Conservation (phyloP, 53 echinoderm and acorn worm species). For the Actinopyga echinites region DNA sequence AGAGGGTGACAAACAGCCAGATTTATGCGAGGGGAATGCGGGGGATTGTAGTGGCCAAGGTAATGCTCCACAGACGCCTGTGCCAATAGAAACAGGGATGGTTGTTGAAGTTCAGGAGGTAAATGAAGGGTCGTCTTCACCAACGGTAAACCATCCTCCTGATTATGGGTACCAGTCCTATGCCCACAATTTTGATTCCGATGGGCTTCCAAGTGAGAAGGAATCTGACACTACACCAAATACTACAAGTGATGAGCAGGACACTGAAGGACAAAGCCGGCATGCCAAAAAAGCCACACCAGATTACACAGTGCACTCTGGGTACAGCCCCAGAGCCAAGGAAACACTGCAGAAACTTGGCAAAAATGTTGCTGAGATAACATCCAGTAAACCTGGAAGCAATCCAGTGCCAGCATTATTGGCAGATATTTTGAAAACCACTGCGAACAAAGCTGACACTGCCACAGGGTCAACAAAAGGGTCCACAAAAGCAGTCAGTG, state of each 20-base stretch:
- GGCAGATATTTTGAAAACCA: slow-evolving; percentile 21
- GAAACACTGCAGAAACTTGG: slow-evolving; percentile 68
- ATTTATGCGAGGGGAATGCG: not conserved
- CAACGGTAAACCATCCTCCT: slow-evolving; percentile 49
- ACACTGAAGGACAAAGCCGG: slow-evolving; percentile 54
- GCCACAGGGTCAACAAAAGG: not conserved
- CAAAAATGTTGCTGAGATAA: slow-evolving; percentile 11
- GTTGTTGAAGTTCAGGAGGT: slow-evolving; percentile 91
- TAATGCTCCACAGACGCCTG: slow-evolving; percentile 42
- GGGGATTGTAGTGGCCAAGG: not conserved
- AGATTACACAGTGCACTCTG: slow-evolving; percentile 95
- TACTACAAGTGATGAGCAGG: slow-evolving; percentile 86
- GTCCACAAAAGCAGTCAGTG: not conserved
- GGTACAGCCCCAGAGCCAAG: slow-evolving; percentile 94
- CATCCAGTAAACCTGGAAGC: not conserved
- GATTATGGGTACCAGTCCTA: slow-evolving; percentile 93
- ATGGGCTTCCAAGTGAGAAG: slow-evolving; percentile 88
- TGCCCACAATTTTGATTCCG: slow-evolving; percentile 97
- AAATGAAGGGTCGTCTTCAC: slow-evolving; percentile 65
- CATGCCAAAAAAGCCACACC: slow-evolving; percentile 44
- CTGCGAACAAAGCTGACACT: not conserved
- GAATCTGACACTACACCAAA: slow-evolving; percentile 82
- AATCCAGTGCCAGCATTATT: slow-evolving; percentile 12
- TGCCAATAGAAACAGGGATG: slow-evolving; percentile 93
- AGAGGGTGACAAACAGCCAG: not conserved